Evolutionary conservation across 2,797 vertebrate genomes (phyloP).

Genomic region (Silurus lanzhouensis): DNA sequence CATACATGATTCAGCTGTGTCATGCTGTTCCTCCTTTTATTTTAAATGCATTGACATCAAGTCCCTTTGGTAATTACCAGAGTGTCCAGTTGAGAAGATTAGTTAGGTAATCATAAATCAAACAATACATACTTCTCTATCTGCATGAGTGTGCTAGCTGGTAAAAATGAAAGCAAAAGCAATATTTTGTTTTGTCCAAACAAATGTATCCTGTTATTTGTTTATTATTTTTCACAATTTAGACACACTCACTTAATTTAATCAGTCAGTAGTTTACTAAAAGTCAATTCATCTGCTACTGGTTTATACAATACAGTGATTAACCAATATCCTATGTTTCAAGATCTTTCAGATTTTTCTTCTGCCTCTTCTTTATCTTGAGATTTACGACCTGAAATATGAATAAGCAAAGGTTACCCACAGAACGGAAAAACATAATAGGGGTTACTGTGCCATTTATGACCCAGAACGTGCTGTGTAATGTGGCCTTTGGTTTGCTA

Average conservation of each 20-base stretch:
- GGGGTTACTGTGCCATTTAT: neutral
- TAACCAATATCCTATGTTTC: neutral
- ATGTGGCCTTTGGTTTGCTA: no score
- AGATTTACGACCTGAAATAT: neutral
- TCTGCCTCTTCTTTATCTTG: neutral
- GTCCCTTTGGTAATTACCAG: slow-evolving; percentile 38
- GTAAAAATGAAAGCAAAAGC: slow-evolving; percentile 12
- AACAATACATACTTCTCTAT: neutral
- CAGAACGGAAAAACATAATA: neutral
- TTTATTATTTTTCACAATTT: no score
- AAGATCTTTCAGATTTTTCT: neutral
- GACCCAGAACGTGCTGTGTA: neutral
- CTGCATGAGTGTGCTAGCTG: neutral
- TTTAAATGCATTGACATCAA: neutral
- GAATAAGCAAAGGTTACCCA: neutral
- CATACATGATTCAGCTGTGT: neutral
- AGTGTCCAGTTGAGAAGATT: slow-evolving; percentile 10
- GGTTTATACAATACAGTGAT: neutral
- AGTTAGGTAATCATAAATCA: neutral
- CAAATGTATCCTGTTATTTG: neutral
- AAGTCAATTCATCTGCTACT: neutral
- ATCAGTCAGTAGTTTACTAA: neutral
- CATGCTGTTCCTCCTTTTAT: slow-evolving; percentile 9
- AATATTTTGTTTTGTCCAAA: neutral
- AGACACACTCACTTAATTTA: neutral